A percentile compares a stretch with the other conserved stretches of the same genome.
Evolutionary conservation across 2,797 vertebrate species (phyloP).

Genomic region (Sciurus carolinensis): DNA sequence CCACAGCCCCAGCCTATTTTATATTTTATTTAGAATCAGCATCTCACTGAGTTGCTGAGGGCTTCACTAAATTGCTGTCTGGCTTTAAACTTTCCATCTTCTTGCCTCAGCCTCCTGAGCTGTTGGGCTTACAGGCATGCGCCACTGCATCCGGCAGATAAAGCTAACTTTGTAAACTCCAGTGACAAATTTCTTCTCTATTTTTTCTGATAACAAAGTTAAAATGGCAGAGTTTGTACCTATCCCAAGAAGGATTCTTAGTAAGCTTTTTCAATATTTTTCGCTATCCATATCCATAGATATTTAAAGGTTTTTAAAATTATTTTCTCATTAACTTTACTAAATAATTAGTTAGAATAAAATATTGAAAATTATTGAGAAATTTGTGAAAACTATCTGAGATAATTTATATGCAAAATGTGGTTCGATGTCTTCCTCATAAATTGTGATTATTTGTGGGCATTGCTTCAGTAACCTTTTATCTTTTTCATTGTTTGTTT

Average conservation of each 20-base stretch:
- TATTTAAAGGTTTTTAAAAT: background rate
- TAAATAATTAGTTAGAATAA: background rate
- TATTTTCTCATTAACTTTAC: background rate
- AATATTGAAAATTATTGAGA: background rate
- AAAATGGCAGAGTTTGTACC: background rate
- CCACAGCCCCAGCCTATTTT: too few species aligned
- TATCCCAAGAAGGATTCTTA: background rate
- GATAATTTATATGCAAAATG: conserved; percentile 33
- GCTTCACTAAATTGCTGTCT: too few species aligned
- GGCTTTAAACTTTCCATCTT: too few species aligned
- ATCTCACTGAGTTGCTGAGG: too few species aligned
- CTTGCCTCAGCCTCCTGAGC: too few species aligned
- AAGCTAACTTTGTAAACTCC: background rate
- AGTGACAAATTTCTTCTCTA: background rate
- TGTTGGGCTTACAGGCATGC: too few species aligned
- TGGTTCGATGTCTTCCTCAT: background rate
- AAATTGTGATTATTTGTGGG: background rate
- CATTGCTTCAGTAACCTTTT: background rate
- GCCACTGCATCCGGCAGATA: background rate
- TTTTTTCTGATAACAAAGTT: background rate
- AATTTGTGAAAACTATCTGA: background rate
- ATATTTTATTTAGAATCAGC: too few species aligned
- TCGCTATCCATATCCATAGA: background rate
- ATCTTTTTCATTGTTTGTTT: background rate
- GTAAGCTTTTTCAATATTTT: background rate